Percentiles rank a stretch among this genome's conserved stretches.
phyloP scores from a whole-genome alignment of 2,797 vertebrate species.

The Leptodactylus fallax region DNA sequence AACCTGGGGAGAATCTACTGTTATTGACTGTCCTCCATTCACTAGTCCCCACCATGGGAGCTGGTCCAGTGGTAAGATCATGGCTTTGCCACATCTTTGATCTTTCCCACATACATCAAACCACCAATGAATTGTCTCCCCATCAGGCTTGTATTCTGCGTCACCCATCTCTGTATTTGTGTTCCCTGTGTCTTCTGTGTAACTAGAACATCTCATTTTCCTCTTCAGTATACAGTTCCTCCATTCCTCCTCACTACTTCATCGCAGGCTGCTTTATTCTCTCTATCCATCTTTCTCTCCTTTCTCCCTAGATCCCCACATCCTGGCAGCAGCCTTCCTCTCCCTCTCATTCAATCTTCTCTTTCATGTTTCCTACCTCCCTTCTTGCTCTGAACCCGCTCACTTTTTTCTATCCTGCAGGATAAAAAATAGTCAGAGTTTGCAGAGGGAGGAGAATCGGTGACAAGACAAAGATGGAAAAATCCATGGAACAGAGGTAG shows the following conservation, averaged over 20 bases:
- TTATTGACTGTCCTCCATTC: background rate
- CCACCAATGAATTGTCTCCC: background rate
- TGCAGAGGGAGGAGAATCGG: slow-evolving; percentile 19
- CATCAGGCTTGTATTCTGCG: background rate
- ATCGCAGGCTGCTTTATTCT: background rate
- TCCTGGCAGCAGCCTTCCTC: slow-evolving; percentile 41
- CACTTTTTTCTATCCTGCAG: slow-evolving; percentile 44
- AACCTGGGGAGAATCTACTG: background rate
- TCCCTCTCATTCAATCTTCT: slow-evolving; percentile 17
- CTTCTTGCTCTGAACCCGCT: slow-evolving; percentile 3
- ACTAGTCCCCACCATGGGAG: too few relatives aligned
- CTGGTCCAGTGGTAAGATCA: background rate
- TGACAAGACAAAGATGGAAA: slow-evolving; percentile 53
- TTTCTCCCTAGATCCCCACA: slow-evolving; percentile 17
- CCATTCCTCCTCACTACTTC: background rate
- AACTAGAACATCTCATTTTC: slow-evolving; percentile 12
- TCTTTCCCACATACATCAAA: background rate
- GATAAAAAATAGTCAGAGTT: slow-evolving; percentile 46
- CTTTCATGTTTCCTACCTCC: slow-evolving; percentile 55
- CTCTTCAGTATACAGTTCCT: slow-evolving; percentile 12
- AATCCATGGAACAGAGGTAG: slow-evolving; percentile 51
- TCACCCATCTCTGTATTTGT: background rate
- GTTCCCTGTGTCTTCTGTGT: background rate
- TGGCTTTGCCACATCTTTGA: too few relatives aligned
- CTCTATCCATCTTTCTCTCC: background rate